These are phyloP conservation scores for Xiphophorus maculatus DNA, from an alignment of 2,113 vertebrate species.

Conservation along the genomic window DNA sequence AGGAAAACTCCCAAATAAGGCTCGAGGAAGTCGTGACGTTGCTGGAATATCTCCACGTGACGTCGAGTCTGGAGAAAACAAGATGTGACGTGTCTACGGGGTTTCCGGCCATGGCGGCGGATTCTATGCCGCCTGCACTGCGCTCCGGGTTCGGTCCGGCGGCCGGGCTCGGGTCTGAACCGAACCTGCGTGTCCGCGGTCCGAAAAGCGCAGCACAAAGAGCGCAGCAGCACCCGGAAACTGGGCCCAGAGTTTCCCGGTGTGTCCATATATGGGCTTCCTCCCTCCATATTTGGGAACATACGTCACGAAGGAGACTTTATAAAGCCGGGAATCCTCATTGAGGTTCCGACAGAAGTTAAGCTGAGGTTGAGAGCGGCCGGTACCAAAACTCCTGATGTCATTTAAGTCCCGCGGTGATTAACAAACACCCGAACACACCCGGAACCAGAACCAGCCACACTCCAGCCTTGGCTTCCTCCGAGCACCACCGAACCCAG, in stretches of 20 bases:
- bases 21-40: constrained; percentile 85
- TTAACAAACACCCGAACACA: constrained; percentile 2
- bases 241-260: constrained; percentile 62
- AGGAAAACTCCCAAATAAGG: constrained; percentile 90
- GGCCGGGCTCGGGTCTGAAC: neutral
- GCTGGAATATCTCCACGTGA: constrained; percentile 85
- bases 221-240: neutral
- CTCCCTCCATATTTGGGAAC: constrained; percentile 89
- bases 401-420: constrained; percentile 25
- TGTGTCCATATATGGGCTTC: constrained; percentile 93
- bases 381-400: constrained; percentile 14
- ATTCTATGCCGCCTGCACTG: neutral
- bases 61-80: neutral
- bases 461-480: constrained; percentile 52
- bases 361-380: constrained; percentile 22
- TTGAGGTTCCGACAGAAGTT: constrained; percentile 53
- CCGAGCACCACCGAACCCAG: constrained; percentile 23
- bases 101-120: constrained; percentile 79
- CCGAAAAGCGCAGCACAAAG: neutral
- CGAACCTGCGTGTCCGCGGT: neutral
- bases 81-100: constrained; percentile 77
- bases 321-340: constrained; percentile 80
- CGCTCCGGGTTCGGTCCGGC: neutral
- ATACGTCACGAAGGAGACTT: constrained; percentile 89
- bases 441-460: neutral